phyloP scores from a whole-genome alignment of 2,797 vertebrate genomes.

The Dryobates pubescens region DNA sequence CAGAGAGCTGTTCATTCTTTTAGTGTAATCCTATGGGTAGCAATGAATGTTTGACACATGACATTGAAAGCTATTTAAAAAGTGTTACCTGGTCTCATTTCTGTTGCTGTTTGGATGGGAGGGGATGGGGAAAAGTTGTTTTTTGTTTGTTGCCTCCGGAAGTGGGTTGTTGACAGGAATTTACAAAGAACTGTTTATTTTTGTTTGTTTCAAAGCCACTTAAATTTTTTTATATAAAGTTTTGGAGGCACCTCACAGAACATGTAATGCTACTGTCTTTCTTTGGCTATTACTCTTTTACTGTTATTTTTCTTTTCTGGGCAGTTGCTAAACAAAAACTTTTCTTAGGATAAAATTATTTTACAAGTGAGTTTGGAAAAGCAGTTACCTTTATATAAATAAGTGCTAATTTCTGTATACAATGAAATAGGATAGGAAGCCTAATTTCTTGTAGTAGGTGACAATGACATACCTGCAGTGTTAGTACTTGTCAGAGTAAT shows the following conservation, averaged over 20 bases:
- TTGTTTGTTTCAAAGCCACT: not conserved
- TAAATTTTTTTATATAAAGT: not conserved
- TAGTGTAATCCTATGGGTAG: not conserved
- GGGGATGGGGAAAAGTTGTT: too few relatives aligned
- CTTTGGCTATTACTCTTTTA: not conserved
- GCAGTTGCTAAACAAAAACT: not conserved
- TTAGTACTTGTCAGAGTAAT: not conserved
- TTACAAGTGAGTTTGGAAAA: not conserved
- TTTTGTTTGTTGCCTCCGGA: not conserved
- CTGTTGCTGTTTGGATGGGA: not conserved
- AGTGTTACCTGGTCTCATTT: not conserved
- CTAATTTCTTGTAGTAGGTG: not conserved
- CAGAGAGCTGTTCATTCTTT: not conserved
- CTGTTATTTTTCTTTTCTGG: not conserved
- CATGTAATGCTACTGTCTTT: not conserved
- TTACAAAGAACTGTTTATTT: not conserved
- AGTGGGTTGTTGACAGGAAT: not conserved
- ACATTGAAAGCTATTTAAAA: not conserved
- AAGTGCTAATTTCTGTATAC: not conserved
- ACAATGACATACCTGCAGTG: not conserved
- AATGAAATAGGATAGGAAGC: not conserved
- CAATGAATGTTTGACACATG: rapidly evolving
- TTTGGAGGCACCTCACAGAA: not conserved
- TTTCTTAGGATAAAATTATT: not conserved
- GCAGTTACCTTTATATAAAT: not conserved